These are phyloP conservation scores for Metellina segmentata DNA, from an alignment of 2,888 invertebrate species.

Conservation along the genomic window DNA sequence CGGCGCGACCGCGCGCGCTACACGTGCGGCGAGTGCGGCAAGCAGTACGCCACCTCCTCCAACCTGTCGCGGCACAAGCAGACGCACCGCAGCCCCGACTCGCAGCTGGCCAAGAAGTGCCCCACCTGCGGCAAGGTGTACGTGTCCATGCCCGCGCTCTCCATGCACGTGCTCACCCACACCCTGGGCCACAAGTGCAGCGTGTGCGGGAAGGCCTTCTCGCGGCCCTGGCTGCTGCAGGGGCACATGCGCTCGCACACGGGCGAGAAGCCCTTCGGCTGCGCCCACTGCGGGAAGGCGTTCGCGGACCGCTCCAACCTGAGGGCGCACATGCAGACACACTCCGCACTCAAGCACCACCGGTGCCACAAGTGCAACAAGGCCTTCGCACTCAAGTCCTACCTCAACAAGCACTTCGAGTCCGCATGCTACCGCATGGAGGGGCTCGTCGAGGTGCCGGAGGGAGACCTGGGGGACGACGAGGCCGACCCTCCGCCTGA, in stretches of 20 bases:
- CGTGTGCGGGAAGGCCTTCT: constrained; percentile 92
- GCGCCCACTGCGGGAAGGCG: constrained; percentile 94
- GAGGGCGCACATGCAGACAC: constrained; percentile 96
- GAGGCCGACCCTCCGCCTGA: constrained; percentile 29
- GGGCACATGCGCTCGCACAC: constrained; percentile 93
- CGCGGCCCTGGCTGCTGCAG: constrained; percentile 94
- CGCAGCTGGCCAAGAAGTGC: constrained; percentile 85
- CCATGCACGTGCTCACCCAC: constrained; percentile 92
- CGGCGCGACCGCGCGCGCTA: constrained; percentile 81
- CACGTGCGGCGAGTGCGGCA: constrained; percentile 92
- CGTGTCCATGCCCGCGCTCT: constrained; percentile 92
- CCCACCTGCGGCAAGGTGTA: constrained; percentile 93
- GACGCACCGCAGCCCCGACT: constrained; percentile 95
- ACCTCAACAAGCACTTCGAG: constrained; percentile 95
- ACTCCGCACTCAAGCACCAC: constrained; percentile 93
- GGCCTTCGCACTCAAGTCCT: constrained; percentile 95
- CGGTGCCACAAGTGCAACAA: constrained; percentile 93
- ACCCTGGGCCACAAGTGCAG: constrained; percentile 92
- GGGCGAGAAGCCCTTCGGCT: constrained; percentile 94
- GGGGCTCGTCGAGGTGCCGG: constrained; percentile 44
- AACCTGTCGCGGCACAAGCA: constrained; percentile 94
- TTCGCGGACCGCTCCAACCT: constrained; percentile 96
- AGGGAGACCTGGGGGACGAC: constrained; percentile 54
- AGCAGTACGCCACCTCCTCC: constrained; percentile 93
- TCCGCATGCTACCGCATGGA: constrained; percentile 71